A percentile compares a stretch with the other conserved stretches of the same genome.
These are phyloP conservation scores for Lasioglossum vierecki DNA, from an alignment of 2,888 invertebrate genomes.

Conservation along the genomic window DNA sequence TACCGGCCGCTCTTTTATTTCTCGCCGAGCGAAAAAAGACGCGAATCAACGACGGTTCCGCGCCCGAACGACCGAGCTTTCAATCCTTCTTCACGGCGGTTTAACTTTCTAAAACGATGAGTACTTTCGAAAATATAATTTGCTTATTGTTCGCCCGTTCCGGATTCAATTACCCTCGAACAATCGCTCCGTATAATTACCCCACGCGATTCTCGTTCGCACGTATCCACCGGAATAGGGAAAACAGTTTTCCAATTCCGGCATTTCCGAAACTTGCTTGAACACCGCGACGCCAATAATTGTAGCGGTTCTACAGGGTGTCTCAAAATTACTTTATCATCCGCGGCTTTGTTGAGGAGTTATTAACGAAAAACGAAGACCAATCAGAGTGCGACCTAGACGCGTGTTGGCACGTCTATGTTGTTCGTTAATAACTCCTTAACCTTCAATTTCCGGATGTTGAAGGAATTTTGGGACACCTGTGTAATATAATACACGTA, in stretches of 20 bases:
- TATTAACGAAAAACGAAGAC: too few relatives aligned
- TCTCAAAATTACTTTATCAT: too few relatives aligned
- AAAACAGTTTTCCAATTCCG: background rate
- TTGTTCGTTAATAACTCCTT: too few relatives aligned
- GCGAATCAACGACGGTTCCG: slow-evolving; percentile 39
- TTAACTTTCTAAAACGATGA: slow-evolving; percentile 32
- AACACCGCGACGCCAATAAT: background rate
- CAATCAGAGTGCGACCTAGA: too few relatives aligned
- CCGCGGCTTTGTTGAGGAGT: too few relatives aligned
- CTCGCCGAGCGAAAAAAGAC: slow-evolving; percentile 28
- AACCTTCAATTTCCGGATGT: too few relatives aligned
- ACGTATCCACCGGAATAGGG: background rate
- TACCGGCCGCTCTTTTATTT: slow-evolving; percentile 4
- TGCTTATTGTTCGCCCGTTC: slow-evolving; percentile 20
- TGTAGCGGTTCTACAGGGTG: too few relatives aligned
- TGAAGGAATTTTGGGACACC: too few relatives aligned
- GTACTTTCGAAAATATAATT: slow-evolving; percentile 48
- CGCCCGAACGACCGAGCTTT: slow-evolving; percentile 37
- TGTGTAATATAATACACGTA: background rate
- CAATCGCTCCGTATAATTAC: slow-evolving; percentile 21
- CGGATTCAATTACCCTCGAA: slow-evolving; percentile 33
- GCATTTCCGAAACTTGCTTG: background rate
- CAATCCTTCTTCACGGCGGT: slow-evolving; percentile 19
- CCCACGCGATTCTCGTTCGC: background rate
- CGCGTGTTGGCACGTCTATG: too few relatives aligned